Evolutionary conservation across 2,113 vertebrate species (phyloP).

Genomic region (Cyanoderma ruficeps): DNA sequence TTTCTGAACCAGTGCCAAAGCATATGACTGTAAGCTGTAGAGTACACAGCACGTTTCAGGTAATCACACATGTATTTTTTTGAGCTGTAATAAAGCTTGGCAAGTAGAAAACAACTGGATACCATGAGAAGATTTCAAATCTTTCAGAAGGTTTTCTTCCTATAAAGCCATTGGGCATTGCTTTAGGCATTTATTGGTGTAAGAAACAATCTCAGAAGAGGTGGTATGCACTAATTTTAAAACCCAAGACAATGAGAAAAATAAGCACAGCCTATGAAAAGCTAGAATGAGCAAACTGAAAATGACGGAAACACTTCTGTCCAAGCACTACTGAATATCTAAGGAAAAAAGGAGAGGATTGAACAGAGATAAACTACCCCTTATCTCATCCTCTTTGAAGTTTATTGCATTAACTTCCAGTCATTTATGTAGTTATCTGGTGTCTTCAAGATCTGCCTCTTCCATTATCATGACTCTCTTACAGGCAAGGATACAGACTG

Average conservation of each 20-base stretch:
- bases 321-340: background rate
- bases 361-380: background rate
- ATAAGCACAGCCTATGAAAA: background rate
- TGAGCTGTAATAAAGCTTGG: background rate
- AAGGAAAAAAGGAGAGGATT: accelerated
- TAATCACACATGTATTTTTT: background rate
- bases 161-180: background rate
- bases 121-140: background rate
- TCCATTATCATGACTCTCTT: background rate
- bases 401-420: background rate
- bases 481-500: background rate
- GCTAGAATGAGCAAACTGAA: background rate
- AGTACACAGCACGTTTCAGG: background rate
- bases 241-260: background rate
- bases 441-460: background rate
- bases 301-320: background rate
- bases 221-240: background rate
- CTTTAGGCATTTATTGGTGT: background rate
- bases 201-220: background rate
- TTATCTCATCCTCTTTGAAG: background rate
- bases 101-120: background rate
- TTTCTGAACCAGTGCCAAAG: background rate
- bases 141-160: background rate
- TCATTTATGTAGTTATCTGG: background rate
- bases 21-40: background rate